Evolutionary conservation across 2,113 vertebrate species (phyloP).

Genomic region (Crotalus horridus): DNA sequence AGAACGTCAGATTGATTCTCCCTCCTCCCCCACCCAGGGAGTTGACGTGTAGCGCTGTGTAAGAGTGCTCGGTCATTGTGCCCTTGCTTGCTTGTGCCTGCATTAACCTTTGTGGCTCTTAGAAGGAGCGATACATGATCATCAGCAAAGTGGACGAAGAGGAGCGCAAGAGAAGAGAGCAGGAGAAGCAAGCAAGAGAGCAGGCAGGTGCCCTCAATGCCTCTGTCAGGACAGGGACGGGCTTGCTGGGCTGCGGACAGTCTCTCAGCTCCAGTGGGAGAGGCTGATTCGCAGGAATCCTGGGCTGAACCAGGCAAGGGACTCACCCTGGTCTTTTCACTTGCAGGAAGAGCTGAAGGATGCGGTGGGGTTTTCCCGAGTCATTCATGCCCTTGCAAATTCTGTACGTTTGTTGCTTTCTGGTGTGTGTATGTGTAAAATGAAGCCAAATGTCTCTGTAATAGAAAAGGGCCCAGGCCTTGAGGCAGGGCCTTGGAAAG

Average conservation of each 20-base stretch:
- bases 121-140: slow-evolving; percentile 95
- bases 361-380: slow-evolving; percentile 94
- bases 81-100: background rate
- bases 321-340: background rate
- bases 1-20: background rate
- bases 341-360: slow-evolving; percentile 90
- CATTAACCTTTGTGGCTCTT: slow-evolving; percentile 14
- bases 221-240: background rate
- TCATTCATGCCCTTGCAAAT: slow-evolving; percentile 91
- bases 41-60: too few relatives aligned
- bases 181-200: slow-evolving; percentile 86
- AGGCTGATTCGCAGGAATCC: background rate
- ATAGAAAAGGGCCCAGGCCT: background rate
- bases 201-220: slow-evolving; percentile 71
- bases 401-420: slow-evolving; percentile 78
- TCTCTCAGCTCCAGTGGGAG: background rate
- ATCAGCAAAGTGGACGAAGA: slow-evolving; percentile 94
- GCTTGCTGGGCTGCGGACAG: background rate
- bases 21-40: background rate
- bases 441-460: background rate
- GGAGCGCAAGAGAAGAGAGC: slow-evolving; percentile 85
- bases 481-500: background rate
- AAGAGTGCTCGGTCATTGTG: background rate
- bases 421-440: too few relatives aligned
- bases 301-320: background rate